Conservation (phyloP, 2,888 invertebrate species). For the Cacoxenus indagator region DNA sequence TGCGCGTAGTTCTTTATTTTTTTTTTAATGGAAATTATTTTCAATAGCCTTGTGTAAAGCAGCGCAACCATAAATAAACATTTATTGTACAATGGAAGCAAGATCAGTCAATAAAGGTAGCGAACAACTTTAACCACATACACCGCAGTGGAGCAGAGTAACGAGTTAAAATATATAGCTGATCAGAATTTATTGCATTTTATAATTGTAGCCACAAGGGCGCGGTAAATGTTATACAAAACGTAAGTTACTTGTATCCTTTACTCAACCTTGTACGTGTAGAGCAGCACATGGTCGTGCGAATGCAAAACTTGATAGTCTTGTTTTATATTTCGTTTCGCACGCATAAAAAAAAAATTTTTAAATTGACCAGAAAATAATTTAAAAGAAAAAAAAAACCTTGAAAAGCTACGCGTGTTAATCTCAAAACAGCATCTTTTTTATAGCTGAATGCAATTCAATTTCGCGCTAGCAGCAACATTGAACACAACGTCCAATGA, state of each 20-base stretch:
- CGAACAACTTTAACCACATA: background rate
- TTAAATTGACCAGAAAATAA: background rate
- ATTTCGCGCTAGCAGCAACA: background rate
- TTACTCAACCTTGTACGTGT: background rate
- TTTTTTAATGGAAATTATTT: background rate
- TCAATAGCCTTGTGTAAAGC: no score
- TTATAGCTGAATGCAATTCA: background rate
- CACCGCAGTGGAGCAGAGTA: background rate
- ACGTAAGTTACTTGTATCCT: background rate
- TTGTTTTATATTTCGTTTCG: conserved; percentile 10
- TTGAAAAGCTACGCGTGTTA: background rate
- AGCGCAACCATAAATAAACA: background rate
- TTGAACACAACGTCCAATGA: conserved; percentile 47
- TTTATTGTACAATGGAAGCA: background rate
- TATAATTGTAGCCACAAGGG: background rate
- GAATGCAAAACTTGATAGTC: conserved; percentile 16
- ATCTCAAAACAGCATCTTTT: conserved; percentile 8
- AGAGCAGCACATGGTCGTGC: background rate
- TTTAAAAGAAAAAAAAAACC: background rate
- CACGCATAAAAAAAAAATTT: background rate
- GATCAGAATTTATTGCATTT: background rate
- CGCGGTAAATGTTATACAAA: background rate
- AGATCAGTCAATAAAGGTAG: background rate
- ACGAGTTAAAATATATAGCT: background rate
- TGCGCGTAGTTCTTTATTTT: background rate